Percentiles rank a stretch among this genome's conserved stretches.
phyloP scores from a whole-genome alignment of 2,888 invertebrate species.

The Euplexia lucipara region DNA sequence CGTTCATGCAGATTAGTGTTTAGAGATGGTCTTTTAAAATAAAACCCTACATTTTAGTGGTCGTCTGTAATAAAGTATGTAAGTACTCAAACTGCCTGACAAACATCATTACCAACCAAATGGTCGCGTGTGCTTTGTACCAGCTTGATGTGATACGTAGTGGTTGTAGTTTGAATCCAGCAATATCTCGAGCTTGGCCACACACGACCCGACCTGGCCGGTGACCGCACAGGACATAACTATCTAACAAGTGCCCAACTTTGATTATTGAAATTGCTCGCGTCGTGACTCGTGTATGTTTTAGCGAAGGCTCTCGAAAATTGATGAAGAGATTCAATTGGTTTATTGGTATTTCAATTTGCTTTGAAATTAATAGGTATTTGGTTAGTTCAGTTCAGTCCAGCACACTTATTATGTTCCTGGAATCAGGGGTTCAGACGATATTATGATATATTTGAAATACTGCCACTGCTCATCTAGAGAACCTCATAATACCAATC shows the following conservation, averaged over 20 bases:
- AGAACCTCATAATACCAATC: too few relatives aligned
- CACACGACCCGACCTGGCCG: too few relatives aligned
- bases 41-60: too few relatives aligned
- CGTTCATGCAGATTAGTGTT: too few relatives aligned
- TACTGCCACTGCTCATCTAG: neutral
- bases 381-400: neutral
- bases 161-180: neutral
- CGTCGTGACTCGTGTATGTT: too few relatives aligned
- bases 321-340: neutral
- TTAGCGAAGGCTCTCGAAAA: neutral
- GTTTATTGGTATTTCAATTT: neutral
- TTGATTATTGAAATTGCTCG: conserved; percentile 5
- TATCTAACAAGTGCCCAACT: neutral
- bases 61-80: too few relatives aligned
- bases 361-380: conserved; percentile 9
- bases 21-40: too few relatives aligned
- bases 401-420: neutral
- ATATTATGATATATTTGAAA: neutral
- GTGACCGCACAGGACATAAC: neutral
- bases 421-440: neutral
- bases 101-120: too few relatives aligned
- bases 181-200: neutral
- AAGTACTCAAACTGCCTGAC: neutral
- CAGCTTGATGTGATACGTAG: neutral
- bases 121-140: neutral